These are phyloP conservation scores for human (Homo sapiens) DNA, from an alignment of 2,113 vertebrate genomes.

Conservation along the genomic window GRCh38 chr3:68092501-68093000, in stretches of 20 bases:
- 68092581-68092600: neutral
- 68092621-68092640: neutral
- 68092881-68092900: neutral
- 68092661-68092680: neutral
- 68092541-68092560: neutral
- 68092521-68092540: neutral
- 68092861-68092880: neutral
- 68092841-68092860: neutral
- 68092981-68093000: neutral
- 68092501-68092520: neutral
- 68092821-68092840: neutral
- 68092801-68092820: neutral
- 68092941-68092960: neutral
- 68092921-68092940: neutral
- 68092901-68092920: neutral
- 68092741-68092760: constrained; percentile 2
- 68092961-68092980: neutral
- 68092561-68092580: neutral
- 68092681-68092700: constrained; percentile 23
- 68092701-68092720: constrained; percentile 51
- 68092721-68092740: constrained; percentile 14
- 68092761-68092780: neutral
- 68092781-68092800: neutral
- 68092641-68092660: neutral
- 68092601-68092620: neutral